These are phyloP conservation scores for Lasiurus cinereus DNA, from an alignment of 2,113 vertebrate genomes.

Conservation along the genomic window DNA sequence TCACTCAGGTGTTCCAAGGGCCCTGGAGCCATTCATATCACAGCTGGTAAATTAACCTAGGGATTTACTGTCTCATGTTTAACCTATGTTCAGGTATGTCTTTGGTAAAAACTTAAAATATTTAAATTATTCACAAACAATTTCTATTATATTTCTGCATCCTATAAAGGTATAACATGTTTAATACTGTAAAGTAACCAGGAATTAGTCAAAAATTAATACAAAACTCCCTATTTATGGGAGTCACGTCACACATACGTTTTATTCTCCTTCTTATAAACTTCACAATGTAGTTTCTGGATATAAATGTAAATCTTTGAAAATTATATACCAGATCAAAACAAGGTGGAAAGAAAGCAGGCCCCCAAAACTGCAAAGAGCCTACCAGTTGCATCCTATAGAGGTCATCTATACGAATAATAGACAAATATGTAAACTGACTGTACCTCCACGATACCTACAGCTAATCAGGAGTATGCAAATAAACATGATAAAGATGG, in stretches of 20 bases:
- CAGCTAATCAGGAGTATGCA: too few relatives aligned
- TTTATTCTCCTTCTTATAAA: constrained; percentile 39
- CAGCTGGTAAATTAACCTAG: background rate
- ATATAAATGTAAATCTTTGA: constrained; percentile 30
- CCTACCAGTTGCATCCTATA: background rate
- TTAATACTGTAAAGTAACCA: constrained; percentile 37
- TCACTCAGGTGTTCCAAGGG: background rate
- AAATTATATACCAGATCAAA: background rate
- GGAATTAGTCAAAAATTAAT: constrained; percentile 5
- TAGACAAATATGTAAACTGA: too few relatives aligned
- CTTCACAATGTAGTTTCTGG: constrained; percentile 16
- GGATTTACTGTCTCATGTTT: background rate
- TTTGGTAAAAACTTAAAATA: constrained; percentile 9
- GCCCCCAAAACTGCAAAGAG: constrained; percentile 6
- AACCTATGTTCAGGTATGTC: background rate
- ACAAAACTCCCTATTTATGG: background rate
- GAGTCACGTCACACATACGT: background rate
- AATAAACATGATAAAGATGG: too few relatives aligned
- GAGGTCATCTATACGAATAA: background rate
- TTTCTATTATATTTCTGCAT: background rate
- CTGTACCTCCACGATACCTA: too few relatives aligned
- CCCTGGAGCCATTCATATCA: background rate
- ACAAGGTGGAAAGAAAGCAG: constrained; percentile 32
- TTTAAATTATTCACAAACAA: constrained; percentile 59
- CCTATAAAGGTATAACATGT: background rate